A percentile compares a stretch with the other conserved stretches of the same genome.
Conservation (phyloP, 2,888 invertebrate genomes). For the Eupithecia exiguata region DNA sequence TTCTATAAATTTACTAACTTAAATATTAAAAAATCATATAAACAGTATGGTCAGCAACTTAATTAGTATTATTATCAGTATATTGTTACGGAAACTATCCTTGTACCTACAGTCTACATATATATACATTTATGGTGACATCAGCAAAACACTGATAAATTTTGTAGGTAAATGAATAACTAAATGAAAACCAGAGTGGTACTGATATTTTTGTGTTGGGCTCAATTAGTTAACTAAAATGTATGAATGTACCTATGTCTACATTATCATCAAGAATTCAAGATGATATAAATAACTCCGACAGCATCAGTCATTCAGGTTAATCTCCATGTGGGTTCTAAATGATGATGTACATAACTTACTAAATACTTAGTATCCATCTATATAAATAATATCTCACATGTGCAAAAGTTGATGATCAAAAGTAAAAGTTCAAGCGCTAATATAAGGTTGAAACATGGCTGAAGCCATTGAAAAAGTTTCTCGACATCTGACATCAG, state of each 20-base stretch:
- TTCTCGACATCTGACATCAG: conserved; percentile 11
- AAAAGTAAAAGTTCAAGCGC: conserved; percentile 3
- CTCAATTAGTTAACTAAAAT: background rate
- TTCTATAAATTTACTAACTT: background rate
- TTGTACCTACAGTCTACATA: background rate
- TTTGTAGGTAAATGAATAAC: background rate
- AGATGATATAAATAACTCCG: background rate
- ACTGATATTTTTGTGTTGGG: background rate
- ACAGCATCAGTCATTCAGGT: background rate
- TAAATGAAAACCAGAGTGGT: background rate
- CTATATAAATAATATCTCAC: background rate
- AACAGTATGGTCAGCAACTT: background rate
- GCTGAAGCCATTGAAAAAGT: conserved; percentile 14
- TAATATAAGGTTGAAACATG: background rate
- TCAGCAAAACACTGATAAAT: background rate
- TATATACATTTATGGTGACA: background rate
- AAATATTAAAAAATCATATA: background rate
- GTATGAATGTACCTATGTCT: background rate
- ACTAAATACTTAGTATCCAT: background rate
- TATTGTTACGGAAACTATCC: background rate
- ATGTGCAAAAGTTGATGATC: background rate
- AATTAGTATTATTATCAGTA: background rate
- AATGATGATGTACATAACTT: background rate
- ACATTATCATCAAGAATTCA: background rate
- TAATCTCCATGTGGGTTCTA: background rate